phyloP scores from a whole-genome alignment of 2,888 invertebrate genomes.

The Diplolepis rosae region DNA sequence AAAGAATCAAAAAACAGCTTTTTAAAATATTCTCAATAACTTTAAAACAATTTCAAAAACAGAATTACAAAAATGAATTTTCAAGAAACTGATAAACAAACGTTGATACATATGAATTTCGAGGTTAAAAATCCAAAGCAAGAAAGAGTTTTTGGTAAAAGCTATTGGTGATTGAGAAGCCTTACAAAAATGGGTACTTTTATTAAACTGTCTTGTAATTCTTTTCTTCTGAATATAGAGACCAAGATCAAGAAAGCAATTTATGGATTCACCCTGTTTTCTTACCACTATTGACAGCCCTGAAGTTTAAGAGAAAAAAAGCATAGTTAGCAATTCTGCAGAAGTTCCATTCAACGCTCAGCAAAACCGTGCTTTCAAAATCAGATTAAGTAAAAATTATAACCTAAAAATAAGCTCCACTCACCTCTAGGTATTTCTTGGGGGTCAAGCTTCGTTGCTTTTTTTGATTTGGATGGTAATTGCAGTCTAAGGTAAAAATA shows the following conservation, averaged over 20 bases:
- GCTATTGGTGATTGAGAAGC: too few species aligned
- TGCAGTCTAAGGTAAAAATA: slow-evolving; percentile 28
- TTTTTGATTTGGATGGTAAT: slow-evolving; percentile 7
- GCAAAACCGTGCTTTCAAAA: background rate
- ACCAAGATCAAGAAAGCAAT: background rate
- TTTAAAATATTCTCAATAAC: too few species aligned
- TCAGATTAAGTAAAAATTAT: background rate
- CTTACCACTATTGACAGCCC: slow-evolving; percentile 16
- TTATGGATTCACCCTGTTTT: background rate
- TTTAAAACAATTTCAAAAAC: too few species aligned
- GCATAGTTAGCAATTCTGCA: slow-evolving; percentile 26
- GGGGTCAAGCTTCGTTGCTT: background rate
- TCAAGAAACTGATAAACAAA: too few species aligned
- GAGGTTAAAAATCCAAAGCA: too few species aligned
- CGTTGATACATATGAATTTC: too few species aligned
- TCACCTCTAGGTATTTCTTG: background rate
- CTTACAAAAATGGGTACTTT: background rate
- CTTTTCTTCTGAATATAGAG: background rate
- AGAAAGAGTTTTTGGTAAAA: too few species aligned
- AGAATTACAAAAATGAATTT: background rate
- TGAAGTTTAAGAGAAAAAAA: slow-evolving; percentile 14
- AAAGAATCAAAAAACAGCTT: too few species aligned
- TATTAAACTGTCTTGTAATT: background rate
- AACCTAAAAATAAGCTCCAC: background rate
- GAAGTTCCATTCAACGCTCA: background rate